These are phyloP conservation scores for Epinephelus malabaricus DNA, from an alignment of 2,797 vertebrate species.

Conservation along the genomic window DNA sequence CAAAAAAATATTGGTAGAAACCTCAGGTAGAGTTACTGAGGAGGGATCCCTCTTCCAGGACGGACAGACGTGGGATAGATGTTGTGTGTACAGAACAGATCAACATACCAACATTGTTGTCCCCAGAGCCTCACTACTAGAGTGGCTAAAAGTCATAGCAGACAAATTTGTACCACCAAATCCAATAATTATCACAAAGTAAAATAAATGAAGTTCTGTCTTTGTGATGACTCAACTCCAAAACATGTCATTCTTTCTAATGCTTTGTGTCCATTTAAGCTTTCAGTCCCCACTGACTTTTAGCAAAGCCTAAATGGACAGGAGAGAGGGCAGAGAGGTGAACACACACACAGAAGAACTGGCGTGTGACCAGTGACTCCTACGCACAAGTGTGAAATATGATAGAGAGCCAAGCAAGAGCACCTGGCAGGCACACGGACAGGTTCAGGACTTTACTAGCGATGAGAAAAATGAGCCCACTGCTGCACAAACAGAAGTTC, in stretches of 20 bases:
- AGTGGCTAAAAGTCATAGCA: too few relatives aligned
- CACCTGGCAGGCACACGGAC: conserved; percentile 63
- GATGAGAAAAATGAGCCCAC: conserved; percentile 68
- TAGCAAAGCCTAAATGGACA: conserved; percentile 33
- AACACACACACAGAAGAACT: conserved; percentile 32
- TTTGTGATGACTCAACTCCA: background rate
- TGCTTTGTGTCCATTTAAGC: background rate
- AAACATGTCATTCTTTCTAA: background rate
- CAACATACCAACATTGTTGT: too few relatives aligned
- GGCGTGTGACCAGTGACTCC: conserved; percentile 56
- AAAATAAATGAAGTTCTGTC: background rate
- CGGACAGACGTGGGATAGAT: too few relatives aligned
- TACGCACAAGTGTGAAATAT: conserved; percentile 71
- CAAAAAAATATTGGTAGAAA: too few relatives aligned
- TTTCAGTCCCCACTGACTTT: conserved; percentile 42
- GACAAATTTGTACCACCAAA: background rate
- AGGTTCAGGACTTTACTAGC: conserved; percentile 70
- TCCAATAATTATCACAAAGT: background rate
- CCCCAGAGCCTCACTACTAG: too few relatives aligned
- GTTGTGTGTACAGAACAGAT: too few relatives aligned
- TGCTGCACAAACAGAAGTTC: conserved; percentile 58
- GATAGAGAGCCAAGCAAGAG: conserved; percentile 63
- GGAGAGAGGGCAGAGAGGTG: conserved; percentile 49
- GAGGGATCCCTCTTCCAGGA: too few relatives aligned
- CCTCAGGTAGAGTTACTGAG: too few relatives aligned